Percentiles rank a stretch among this genome's conserved stretches.
Evolutionary conservation across 1,140 invertebrate species (phyloP).

Genomic region (Cecropterus lyciades): DNA sequence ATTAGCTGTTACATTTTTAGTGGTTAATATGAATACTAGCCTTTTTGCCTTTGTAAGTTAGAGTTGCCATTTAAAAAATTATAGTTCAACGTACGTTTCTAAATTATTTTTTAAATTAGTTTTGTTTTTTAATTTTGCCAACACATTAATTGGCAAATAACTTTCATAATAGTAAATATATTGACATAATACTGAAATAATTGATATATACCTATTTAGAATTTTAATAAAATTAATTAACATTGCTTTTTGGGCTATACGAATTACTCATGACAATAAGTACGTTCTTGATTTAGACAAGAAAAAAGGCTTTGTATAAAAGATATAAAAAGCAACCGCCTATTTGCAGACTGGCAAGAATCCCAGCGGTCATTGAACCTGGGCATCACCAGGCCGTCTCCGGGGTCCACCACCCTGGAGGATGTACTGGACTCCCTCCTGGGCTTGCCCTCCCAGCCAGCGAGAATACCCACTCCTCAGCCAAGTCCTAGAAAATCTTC

Average conservation of each 20-base stretch:
- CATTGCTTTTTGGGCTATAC: too few species aligned
- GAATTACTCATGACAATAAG: too few species aligned
- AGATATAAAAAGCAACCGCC: constrained; percentile 10
- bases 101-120: too few species aligned
- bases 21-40: not conserved
- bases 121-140: too few species aligned
- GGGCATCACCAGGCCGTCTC: constrained; percentile 85
- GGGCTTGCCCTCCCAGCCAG: constrained; percentile 90
- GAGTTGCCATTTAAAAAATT: too few species aligned
- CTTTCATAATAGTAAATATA: too few species aligned
- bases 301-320: not conserved
- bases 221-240: too few species aligned
- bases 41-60: not conserved
- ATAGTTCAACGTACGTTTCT: too few species aligned
- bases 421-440: constrained; percentile 96
- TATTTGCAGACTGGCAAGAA: constrained; percentile 79
- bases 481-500: constrained; percentile 87
- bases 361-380: constrained; percentile 76
- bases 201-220: too few species aligned
- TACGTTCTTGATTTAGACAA: not conserved
- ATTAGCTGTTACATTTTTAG: not conserved
- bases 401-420: constrained; percentile 94
- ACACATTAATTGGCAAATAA: too few species aligned
- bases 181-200: too few species aligned
- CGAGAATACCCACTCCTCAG: constrained; percentile 86